These are phyloP conservation scores for Pseudochaenichthys georgianus DNA, from an alignment of 2,797 vertebrate species.

Conservation along the genomic window DNA sequence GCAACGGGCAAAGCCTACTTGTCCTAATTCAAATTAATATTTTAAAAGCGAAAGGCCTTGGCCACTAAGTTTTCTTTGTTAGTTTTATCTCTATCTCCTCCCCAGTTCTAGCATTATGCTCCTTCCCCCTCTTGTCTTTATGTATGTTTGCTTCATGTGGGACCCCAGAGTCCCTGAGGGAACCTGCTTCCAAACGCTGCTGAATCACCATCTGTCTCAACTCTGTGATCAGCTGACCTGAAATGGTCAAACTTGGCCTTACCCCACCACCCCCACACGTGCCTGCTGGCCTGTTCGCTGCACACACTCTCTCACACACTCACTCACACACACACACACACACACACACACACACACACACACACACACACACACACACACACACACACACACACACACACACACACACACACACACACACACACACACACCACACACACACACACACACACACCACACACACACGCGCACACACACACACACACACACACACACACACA, in stretches of 20 bases:
- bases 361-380: too few species aligned
- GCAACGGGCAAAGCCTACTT: not conserved
- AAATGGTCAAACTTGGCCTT: constrained; percentile 76
- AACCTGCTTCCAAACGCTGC: constrained; percentile 46
- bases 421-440: too few species aligned
- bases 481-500: too few species aligned
- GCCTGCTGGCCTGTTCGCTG: constrained; percentile 58
- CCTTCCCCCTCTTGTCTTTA: constrained; percentile 14
- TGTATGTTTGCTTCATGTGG: constrained; percentile 9
- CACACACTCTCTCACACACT: not conserved
- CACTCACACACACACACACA: not conserved
- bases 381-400: too few species aligned
- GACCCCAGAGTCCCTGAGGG: constrained; percentile 40
- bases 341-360: not conserved
- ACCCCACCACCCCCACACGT: constrained; percentile 38
- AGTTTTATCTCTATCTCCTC: not conserved
- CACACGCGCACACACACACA: too few species aligned
- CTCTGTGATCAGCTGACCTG: constrained; percentile 77
- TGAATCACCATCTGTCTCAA: constrained; percentile 82
- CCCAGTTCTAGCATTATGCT: not conserved
- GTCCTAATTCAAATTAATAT: not conserved
- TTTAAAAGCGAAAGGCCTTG: not conserved
- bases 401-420: too few species aligned
- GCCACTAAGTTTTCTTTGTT: not conserved
- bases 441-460: too few species aligned